A percentile compares a stretch with the other conserved stretches of the same genome.
Conservation (phyloP, 2,888 invertebrate species). For the Rapana venosa region DNA sequence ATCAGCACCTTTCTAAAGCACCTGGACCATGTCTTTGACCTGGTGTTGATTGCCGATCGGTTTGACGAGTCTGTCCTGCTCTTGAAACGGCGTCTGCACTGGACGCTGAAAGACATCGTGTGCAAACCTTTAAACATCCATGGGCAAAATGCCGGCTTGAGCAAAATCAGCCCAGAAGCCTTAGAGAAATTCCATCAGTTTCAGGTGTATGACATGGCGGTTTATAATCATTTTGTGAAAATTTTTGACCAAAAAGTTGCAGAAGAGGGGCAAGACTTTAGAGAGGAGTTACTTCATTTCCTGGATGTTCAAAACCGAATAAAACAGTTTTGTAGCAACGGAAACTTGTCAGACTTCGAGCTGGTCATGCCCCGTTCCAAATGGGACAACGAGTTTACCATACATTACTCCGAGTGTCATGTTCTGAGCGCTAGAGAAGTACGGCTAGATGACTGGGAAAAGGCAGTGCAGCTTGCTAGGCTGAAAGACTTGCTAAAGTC, state of each 20-base stretch:
- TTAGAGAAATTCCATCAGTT: neutral
- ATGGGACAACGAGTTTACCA: no score
- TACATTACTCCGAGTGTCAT: no score
- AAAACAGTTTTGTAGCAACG: no score
- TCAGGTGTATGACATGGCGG: neutral
- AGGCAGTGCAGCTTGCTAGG: no score
- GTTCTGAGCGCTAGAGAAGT: no score
- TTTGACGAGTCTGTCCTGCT: constrained; percentile 45
- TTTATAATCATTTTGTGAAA: neutral
- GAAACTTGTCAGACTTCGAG: no score
- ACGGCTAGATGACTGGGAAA: no score
- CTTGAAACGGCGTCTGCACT: constrained; percentile 29
- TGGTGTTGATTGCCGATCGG: constrained; percentile 40
- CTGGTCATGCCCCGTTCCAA: no score
- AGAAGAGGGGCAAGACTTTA: constrained; percentile 4
- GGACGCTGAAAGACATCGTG: constrained; percentile 43
- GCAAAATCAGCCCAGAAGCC: neutral
- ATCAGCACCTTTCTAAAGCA: constrained; percentile 15
- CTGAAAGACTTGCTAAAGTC: no score
- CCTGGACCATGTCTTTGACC: constrained; percentile 29
- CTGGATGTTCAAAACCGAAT: no score
- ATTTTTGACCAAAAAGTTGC: constrained; percentile 1
- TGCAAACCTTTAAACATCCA: constrained; percentile 31
- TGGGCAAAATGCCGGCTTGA: neutral
- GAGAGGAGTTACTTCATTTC: neutral